These are phyloP conservation scores for Congeria kusceri DNA, from an alignment of 2,888 invertebrate species.

Conservation along the genomic window DNA sequence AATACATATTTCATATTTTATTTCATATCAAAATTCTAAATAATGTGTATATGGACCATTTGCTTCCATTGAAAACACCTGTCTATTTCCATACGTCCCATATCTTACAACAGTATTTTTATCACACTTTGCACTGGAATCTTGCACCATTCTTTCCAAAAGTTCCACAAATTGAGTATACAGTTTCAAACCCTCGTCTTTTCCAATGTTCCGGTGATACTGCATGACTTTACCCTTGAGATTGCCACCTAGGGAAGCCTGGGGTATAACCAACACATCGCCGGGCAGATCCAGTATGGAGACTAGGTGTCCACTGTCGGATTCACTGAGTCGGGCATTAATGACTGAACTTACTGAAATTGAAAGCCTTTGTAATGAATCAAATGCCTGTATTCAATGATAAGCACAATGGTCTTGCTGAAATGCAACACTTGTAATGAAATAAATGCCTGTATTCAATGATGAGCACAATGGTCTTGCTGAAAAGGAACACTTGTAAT, in stretches of 20 bases:
- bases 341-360: conserved; percentile 80
- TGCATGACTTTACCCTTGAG: conserved; percentile 85
- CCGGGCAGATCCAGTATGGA: conserved; percentile 84
- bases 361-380: neutral
- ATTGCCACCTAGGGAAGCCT: conserved; percentile 86
- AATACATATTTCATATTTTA: too few species aligned
- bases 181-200: conserved; percentile 82
- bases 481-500: too few species aligned
- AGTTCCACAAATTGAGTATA: conserved; percentile 79
- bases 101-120: conserved; percentile 70
- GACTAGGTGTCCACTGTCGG: conserved; percentile 76
- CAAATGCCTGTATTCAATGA: too few species aligned
- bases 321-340: conserved; percentile 78
- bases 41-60: conserved; percentile 85
- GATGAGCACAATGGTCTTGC: too few species aligned
- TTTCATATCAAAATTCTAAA: conserved; percentile 72
- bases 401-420: too few species aligned
- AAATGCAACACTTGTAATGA: too few species aligned
- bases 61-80: conserved; percentile 84
- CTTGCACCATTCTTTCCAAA: conserved; percentile 65
- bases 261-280: conserved; percentile 86
- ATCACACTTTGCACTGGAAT: conserved; percentile 66
- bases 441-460: too few species aligned
- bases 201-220: conserved; percentile 85
- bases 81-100: conserved; percentile 86